Evolutionary conservation across 2,113 vertebrate genomes (phyloP), one percentile per base, ranked within the genome.

Genomic region (Gnathonemus longibarbis): DNA sequence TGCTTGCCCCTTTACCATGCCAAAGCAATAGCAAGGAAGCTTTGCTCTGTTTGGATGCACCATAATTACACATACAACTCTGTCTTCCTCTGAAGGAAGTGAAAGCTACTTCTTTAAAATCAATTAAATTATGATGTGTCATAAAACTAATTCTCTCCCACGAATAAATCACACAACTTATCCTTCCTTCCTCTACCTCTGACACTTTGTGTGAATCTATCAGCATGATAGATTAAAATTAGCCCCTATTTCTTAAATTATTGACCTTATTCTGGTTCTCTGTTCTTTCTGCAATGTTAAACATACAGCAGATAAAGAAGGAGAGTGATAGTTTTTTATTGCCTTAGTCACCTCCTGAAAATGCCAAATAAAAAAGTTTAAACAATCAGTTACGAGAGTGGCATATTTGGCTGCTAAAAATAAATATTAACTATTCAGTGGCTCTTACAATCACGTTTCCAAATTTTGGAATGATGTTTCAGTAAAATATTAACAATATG

Each of bases 81-180:
- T 48, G 48, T 48, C 48, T 48, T 93, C 93, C 92, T 91, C 87
- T 88, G 87, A 90, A 91, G 89, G 91, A 94, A 93, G 91, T 95
- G 94, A 92, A 90, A 94, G 90, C 80, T 90, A 94, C 94, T 96
- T 95, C 92, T 94, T 94, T 93, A 94, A 95, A 94, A 95, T 93
- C 91, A 93, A 93, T 95, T 95, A 95, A 95, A 96, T 95, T 94
- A 95, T 94, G 94, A 95, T 89, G 92, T 94, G 95, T 94, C 95
- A 94, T 93, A 90, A 94, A 95, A 95, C 90, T 94, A 94, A 95
- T 96, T 94, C 93, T 92, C 93, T 88, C 89, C 62, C 86, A 74
- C 21, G 90, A 91, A 88, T 88, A 95, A 96, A 96, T 96, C 95
- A 95, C 93, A 95, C 93, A 94, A 95, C 91, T 83, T 91, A 95